Evolutionary conservation across 2,888 invertebrate species (phyloP).

Genomic region (Chydorus sphaericus): DNA sequence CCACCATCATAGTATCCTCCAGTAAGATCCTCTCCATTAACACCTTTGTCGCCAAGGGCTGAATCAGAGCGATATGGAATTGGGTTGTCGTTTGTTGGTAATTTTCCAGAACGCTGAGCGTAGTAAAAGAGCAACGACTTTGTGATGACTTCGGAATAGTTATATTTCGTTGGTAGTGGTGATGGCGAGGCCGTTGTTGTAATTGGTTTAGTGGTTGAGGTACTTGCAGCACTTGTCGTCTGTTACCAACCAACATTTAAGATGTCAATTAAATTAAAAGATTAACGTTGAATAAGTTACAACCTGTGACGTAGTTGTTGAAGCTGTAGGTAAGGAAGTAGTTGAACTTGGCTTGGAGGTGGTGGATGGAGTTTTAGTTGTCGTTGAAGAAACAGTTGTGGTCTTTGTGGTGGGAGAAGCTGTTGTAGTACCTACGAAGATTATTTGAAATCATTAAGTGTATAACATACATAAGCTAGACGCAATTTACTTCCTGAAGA

Average conservation of each 20-base stretch:
- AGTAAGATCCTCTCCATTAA: slow-evolving; percentile 37
- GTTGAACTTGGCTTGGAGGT: too few species aligned
- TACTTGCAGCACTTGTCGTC: neutral
- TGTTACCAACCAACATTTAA: too few species aligned
- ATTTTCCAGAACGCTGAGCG: slow-evolving; percentile 35
- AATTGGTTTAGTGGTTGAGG: neutral
- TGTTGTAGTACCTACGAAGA: too few species aligned
- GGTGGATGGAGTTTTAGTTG: neutral
- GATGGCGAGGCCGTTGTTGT: neutral
- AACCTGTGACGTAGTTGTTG: neutral
- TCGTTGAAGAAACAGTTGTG: neutral
- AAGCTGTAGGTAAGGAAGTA: neutral
- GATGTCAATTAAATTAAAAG: too few species aligned
- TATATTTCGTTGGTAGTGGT: slow-evolving; percentile 20
- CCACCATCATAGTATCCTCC: slow-evolving; percentile 43
- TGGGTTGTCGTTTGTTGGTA: slow-evolving; percentile 26
- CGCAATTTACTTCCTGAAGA: neutral
- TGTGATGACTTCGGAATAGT: slow-evolving; percentile 35
- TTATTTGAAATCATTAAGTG: neutral
- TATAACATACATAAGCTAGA: neutral
- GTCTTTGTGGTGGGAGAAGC: too few species aligned
- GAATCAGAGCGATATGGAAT: slow-evolving; percentile 40
- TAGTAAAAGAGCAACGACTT: slow-evolving; percentile 40
- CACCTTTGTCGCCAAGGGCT: slow-evolving; percentile 34
- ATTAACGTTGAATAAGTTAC: too few species aligned